phyloP scores from a whole-genome alignment of 2,113 vertebrate species.

The Prionailurus bengalensis region DNA sequence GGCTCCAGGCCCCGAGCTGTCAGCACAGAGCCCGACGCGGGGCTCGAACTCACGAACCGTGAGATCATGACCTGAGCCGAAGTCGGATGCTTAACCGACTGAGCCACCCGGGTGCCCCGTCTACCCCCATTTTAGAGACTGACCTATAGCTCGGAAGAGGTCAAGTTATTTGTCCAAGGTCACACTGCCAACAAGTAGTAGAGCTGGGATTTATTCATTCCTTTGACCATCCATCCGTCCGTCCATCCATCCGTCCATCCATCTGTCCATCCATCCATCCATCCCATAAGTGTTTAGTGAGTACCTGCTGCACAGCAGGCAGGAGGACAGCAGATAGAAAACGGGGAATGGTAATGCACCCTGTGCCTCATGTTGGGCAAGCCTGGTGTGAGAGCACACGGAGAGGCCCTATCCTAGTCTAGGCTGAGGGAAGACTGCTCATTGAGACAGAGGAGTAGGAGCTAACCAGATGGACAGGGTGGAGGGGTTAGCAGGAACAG shows the following conservation, averaged over 20 bases:
- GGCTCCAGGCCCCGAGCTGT: no score
- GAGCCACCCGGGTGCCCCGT: no score
- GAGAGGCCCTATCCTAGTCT: background rate
- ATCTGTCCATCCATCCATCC: background rate
- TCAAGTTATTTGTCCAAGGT: background rate
- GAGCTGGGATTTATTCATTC: background rate
- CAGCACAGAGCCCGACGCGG: no score
- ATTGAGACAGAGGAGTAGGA: background rate
- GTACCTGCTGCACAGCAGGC: fast-evolving
- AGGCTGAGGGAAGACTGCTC: background rate
- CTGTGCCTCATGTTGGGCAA: background rate
- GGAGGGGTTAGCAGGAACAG: no score
- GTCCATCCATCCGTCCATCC: background rate
- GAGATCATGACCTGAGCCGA: no score
- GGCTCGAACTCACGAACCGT: no score
- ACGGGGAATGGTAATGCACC: fast-evolving
- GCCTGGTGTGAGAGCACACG: fast-evolving
- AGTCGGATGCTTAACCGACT: no score
- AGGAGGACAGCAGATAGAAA: background rate
- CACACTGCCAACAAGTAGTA: fast-evolving
- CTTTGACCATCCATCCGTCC: background rate
- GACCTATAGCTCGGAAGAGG: background rate
- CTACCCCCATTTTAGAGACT: background rate
- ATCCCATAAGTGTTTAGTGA: background rate
- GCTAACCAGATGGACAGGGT: background rate